Base-by-base conservation (phyloP, 2,113 vertebrate genomes). In the Spizaetus ornatus region DNA sequence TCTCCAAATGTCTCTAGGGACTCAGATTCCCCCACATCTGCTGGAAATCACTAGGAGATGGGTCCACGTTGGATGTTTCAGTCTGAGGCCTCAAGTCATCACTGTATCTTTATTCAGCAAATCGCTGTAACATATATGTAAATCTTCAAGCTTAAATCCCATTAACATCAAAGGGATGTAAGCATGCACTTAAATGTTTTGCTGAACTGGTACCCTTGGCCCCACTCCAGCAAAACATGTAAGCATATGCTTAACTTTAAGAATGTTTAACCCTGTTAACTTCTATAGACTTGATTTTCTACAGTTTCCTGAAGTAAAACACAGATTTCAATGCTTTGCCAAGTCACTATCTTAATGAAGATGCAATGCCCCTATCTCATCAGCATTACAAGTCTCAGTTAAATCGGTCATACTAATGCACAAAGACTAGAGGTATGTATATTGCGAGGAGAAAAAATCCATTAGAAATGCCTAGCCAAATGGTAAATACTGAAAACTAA, bases 111-210 rank as follows among this genome's bases (percentile, higher is more conserved):
- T 88, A 72, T 87, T 89, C 83, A 84, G 83, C 0, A 73, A 95
- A 96, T 95, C 38, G 6, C 70, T 95, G 58, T n/a, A 88, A 66
- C 89, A 66, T 87, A 73, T 73, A 95, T 90, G 91, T 95, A 97
- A 95, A 97, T 93, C 87, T 95, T 95, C 78, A 95, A 89, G 53
- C 53, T 87, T 93, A 94, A 97, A 95, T 94, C 91, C 86, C 70
- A 82, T 95, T 94, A 95, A 97, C 77, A 87, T 96, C 86, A 95
- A 96, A 96, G 87, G 32, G n/a, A 76, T 89, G 70, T 85, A 91
- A 85, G 77, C 88, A 88, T 63, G 84, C 84, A 94, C 87, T 88
- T 94, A 80, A 93, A 89, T 91, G 82, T 94, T 97, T 95, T 94
- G 38, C 93, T 91, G 89, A 88, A 90, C 93, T 70, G 29, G 65